Base-by-base conservation (phyloP, 2,888 invertebrate species). In the Trichacis sp. region DNA sequence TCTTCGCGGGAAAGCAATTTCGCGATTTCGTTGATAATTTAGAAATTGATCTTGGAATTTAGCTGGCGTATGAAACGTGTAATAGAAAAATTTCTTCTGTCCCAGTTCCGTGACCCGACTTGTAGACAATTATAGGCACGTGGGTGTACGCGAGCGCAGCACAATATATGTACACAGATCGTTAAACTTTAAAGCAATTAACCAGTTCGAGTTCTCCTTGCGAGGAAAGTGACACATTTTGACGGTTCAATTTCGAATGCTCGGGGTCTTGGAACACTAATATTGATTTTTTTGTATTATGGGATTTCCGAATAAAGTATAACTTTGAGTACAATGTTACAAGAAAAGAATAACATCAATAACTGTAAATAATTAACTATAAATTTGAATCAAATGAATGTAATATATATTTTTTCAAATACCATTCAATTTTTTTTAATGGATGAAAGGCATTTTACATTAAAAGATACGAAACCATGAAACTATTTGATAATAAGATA, bases 111-210 rank as follows among this genome's bases (percentile, higher is more conserved):
- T 17, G 46, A 38, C 46, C 33, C 20, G 43, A 36, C 45, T 33
- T 15, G 50, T 45, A 45, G 18, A 46, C 47, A 56, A 56, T 56
- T 56, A 49, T 42, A 51, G 45, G 24, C 38, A 51, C 38, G 57
- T 57, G 51, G 51, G 50, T 29, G 57, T 38, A 18, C 29, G 46
- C 45, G 50, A 51, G 18, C 38, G 43, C 46, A 11, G 47, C 24
- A 40, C 20, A 57, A 51, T 47, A 42, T 24, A 58, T 17, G 17
- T 18, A 51, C 18, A 50, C 51, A 15, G 47, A 58, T 52, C 47
- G 40, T 38, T 58, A 58, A 58, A 58, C 47, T 40, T 19, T 14
- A 40, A 49, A 58, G 51, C 17, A 58, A 58, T 58, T 58, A 58
- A 40, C 40, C 45, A 47, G 38, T 51, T 29, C 30, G 33, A 38